Base-by-base conservation (phyloP, 2,113 vertebrate species). In the Malurus elegans region DNA sequence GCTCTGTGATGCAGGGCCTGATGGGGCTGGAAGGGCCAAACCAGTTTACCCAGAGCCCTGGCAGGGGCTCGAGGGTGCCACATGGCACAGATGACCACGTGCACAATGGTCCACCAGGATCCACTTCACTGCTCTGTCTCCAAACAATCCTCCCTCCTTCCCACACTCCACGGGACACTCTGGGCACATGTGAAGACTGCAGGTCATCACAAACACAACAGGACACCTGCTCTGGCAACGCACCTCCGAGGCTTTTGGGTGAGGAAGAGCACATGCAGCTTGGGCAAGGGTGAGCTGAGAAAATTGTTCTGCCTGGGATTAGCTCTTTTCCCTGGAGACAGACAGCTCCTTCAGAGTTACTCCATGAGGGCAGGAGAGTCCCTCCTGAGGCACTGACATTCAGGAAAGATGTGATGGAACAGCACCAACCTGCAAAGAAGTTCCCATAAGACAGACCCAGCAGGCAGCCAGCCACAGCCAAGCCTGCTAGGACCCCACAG, bases 81-180 rank as follows among this genome's bases (percentile, higher is more conserved):
- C 0, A 5, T 1, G 0, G 66, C 13, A 81, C 44, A 86, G 47
- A 14, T 1, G 0, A 72, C 34, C 83, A 58, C 0, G 0, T 1
- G 2, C 28, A 10, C 76, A 42, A 29, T 0, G 0, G 14, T 60
- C 61, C 38, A 87, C 14, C 3, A 6, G 31, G 61, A 91, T 50
- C 25, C 44, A 31, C n/a, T 48, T 75, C 56, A 61, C 61, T 44
- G 8, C n/a, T 51, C 25, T 60, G 19, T 6, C 29, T 70, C 34
- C 29, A 32, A 34, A 61, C 0, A 4, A 76, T 12, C 11, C 19
- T 60, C 44, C 40, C 48, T 79, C 20, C 56, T 16, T 31, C 28
- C 17, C 4, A 2, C 1, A 13, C 28, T 70, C 36, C 14, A 7
- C 1, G 3, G 19, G 36, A 88, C 32, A 23, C 7, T 20, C 19